A percentile compares a stretch with the other conserved stretches of the same genome.
Evolutionary conservation across 2,113 vertebrate species (phyloP).

Genomic region (Ammodytes marinus): DNA sequence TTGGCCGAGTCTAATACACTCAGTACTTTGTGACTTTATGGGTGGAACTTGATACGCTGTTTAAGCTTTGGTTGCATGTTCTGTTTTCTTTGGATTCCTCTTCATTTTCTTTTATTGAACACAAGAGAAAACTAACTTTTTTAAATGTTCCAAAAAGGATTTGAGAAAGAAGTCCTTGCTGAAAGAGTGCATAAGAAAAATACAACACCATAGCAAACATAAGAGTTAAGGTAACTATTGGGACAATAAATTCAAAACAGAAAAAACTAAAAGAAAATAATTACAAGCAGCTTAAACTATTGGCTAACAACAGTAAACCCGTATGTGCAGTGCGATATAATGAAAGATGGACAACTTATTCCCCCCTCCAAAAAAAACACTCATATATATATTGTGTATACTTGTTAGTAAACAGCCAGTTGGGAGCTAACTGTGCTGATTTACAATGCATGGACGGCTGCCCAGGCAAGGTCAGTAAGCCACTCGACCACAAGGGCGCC

Average conservation of each 20-base stretch:
- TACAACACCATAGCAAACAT: neutral
- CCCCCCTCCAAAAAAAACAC: neutral
- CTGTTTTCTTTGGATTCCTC: neutral
- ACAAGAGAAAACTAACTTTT: neutral
- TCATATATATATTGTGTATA: neutral
- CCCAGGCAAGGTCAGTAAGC: conserved; percentile 71
- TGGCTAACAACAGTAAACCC: neutral
- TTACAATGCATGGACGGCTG: conserved; percentile 59
- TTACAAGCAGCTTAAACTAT: neutral
- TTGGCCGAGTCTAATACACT: neutral
- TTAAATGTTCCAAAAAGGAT: too few species aligned
- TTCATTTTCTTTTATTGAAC: neutral
- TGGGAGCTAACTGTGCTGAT: conserved; percentile 49
- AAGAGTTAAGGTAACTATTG: neutral
- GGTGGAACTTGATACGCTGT: neutral
- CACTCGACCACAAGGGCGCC: conserved; percentile 70
- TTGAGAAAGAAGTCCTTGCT: neutral
- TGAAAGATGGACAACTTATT: neutral
- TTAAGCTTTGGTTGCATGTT: neutral
- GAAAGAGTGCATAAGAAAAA: neutral
- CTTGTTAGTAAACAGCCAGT: conserved; percentile 10
- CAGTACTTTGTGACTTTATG: neutral
- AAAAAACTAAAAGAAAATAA: neutral
- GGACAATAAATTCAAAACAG: neutral
- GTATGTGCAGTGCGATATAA: neutral